Base-by-base conservation (phyloP, 2,888 invertebrate genomes). In the Tetragonula carbonaria region DNA sequence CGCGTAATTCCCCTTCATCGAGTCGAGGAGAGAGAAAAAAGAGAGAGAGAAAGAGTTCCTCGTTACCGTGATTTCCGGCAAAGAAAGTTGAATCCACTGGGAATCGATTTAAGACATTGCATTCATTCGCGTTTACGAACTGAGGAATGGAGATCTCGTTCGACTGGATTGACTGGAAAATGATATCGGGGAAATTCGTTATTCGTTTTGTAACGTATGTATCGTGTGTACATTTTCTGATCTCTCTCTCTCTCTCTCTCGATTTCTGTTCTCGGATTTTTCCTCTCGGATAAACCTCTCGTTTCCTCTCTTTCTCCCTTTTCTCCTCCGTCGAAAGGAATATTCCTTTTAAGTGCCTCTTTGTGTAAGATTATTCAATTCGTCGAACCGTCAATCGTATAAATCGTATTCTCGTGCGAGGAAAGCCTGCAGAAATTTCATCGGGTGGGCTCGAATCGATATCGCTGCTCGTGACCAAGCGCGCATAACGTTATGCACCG, bases 61-160 rank as follows among this genome's bases (percentile, higher is more conserved):
- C 63, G 74, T 83, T 71, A 78, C 55, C 62, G 66, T 21, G 23
- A 23, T 53, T 76, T n/a, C 76, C 59, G 13, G 14, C 21, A 51
- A 62, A 50, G 67, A 63, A 78, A 84, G 78, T 78, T 65, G 55
- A 80, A 80, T 78, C 38, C 53, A 28, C 14, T n/a, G 63, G 55
- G 38, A 21, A 63, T 67, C 57, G 68, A 78, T 55, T 74, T 67
- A 74, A 81, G 70, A 78, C 78, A 28, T 33, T 14, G 74, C 82
- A 50, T 79, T 59, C 66, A 57, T 73, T 70, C 72, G 16, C 23
- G 53, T 38, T 70, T 55, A 67, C 45, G 4, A 6, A 50, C 28
- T 28, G 16, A 14, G 66, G 66, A 73, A 72, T 67, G n/a, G 82
- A 62, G 66, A 74, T 67, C 68, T 65, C 55, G 59, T 59, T 57